A percentile compares a stretch with the other conserved stretches of the same genome.
Evolutionary conservation across 2,888 invertebrate species (phyloP).

Genomic region (Nomada flava): DNA sequence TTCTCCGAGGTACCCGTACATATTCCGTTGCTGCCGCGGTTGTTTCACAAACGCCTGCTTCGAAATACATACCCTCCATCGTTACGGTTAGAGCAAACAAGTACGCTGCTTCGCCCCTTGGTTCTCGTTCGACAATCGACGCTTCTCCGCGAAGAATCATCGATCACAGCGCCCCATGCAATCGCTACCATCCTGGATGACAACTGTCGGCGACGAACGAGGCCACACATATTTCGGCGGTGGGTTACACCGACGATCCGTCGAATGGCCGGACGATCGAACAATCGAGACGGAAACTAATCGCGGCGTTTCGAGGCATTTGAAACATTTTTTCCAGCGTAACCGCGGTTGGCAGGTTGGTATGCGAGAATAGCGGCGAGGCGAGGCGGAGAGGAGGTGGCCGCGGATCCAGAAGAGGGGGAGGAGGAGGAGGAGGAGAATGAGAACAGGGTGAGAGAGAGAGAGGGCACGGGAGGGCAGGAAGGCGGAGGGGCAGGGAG

Average conservation of each 20-base stretch:
- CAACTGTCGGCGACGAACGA: background rate
- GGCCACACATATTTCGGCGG: background rate
- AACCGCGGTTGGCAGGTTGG: constrained; percentile 58
- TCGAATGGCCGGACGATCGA: constrained; percentile 45
- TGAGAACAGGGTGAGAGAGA: constrained; percentile 32
- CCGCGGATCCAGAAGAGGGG: constrained; percentile 8
- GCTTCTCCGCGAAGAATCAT: background rate
- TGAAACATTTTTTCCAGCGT: constrained; percentile 69
- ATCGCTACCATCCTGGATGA: background rate
- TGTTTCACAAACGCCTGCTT: too few relatives aligned
- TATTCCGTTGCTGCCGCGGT: too few relatives aligned
- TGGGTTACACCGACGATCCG: constrained; percentile 9
- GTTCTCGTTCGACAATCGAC: too few relatives aligned
- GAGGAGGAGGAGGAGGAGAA: constrained; percentile 8
- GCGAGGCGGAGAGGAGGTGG: constrained; percentile 18
- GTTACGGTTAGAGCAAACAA: too few relatives aligned
- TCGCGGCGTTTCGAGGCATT: constrained; percentile 72
- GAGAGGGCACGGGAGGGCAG: background rate
- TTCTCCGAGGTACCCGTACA: background rate
- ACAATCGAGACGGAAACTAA: constrained; percentile 74
- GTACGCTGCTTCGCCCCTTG: too few relatives aligned
- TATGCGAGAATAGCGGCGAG: constrained; percentile 8
- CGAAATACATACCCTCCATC: too few relatives aligned
- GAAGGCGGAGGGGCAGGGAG: constrained; percentile 10
- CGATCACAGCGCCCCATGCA: background rate